phyloP scores from a whole-genome alignment of 2,888 invertebrate species.

The Schrankia costaestrigalis region DNA sequence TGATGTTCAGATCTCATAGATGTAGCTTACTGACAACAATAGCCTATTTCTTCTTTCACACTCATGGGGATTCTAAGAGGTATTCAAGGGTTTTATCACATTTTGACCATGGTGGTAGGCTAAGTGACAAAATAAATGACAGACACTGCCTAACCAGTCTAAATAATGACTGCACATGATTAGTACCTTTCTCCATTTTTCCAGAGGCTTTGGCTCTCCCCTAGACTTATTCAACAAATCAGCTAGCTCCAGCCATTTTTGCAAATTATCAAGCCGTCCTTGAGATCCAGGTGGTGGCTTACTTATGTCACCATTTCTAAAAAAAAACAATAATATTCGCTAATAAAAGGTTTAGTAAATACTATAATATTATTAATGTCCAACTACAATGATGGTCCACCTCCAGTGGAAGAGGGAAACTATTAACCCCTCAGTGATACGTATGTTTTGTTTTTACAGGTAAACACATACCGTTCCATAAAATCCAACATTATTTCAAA shows the following conservation, averaged over 20 bases:
- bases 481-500: constrained; percentile 23
- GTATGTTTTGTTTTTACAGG: neutral
- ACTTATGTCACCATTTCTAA: constrained; percentile 16
- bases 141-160: too few relatives aligned
- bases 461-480: constrained; percentile 28
- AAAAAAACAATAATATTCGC: constrained; percentile 3
- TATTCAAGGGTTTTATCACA: too few relatives aligned
- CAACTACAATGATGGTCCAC: neutral
- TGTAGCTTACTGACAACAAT: too few relatives aligned
- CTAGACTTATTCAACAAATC: constrained; percentile 14
- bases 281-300: constrained; percentile 3
- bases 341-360: neutral
- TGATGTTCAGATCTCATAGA: too few relatives aligned
- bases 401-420: neutral
- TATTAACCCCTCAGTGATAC: neutral
- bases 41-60: too few relatives aligned
- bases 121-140: too few relatives aligned
- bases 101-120: too few relatives aligned
- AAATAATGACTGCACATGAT: too few relatives aligned
- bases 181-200: constrained; percentile 26
- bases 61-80: too few relatives aligned
- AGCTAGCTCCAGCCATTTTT: constrained; percentile 19
- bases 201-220: constrained; percentile 12
- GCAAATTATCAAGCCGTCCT: constrained; percentile 7
- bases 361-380: neutral